phyloP scores from a whole-genome alignment of 2,113 vertebrate species.

The Anseranas semipalmata region DNA sequence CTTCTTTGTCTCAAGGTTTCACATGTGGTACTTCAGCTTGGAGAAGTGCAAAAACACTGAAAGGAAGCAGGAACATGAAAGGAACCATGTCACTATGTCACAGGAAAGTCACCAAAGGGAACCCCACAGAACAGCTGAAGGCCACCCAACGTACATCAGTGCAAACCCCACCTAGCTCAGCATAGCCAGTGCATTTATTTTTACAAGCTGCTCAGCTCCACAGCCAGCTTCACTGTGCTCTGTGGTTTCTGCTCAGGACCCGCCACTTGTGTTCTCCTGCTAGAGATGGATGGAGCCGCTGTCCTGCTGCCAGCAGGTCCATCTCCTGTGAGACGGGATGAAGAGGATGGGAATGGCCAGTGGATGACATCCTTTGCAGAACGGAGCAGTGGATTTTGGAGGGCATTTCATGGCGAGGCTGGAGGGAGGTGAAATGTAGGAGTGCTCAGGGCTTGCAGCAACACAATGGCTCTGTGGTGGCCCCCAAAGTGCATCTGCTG shows the following conservation, averaged over 20 bases:
- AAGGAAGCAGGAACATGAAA: neutral
- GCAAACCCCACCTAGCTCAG: neutral
- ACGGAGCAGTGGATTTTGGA: neutral
- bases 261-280: neutral
- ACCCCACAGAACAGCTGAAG: neutral
- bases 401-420: neutral
- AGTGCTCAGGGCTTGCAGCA: neutral
- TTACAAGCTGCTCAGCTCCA: neutral
- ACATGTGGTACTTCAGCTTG: neutral
- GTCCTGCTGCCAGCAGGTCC: no score
- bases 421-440: neutral
- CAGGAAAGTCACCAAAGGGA: neutral
- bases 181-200: neutral
- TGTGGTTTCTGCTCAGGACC: no score
- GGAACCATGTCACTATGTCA: no score
- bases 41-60: neutral
- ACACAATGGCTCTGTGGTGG: accelerated
- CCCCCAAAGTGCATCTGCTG: neutral
- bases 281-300: neutral
- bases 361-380: neutral
- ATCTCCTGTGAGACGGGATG: neutral
- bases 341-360: neutral
- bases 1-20: neutral
- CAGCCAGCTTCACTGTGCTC: neutral
- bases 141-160: neutral